Percentiles rank a stretch among this genome's conserved stretches.
phyloP scores from a whole-genome alignment of 92 coral and sea anemone genomes.

The Heteractis magnifica region DNA sequence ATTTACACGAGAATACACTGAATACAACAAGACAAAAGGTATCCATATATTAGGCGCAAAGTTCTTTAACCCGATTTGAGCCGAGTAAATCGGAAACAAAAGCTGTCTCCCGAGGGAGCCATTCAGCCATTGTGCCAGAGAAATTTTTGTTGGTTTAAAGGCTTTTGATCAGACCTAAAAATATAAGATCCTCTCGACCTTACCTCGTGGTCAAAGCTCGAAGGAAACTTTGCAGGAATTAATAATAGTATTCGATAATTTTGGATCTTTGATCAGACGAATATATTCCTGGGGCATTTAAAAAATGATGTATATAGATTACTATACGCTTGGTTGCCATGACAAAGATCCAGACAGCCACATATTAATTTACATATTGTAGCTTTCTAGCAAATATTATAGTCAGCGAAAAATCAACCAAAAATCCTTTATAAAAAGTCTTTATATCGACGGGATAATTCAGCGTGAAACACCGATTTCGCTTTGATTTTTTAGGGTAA shows the following conservation, averaged over 20 bases:
- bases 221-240: not conserved
- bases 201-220: not conserved
- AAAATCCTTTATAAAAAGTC: not conserved
- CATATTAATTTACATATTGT: constrained; percentile 20
- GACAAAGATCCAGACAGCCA: not conserved
- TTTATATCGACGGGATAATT: not conserved
- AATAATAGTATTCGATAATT: too few relatives aligned
- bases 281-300: not conserved
- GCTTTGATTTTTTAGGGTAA: not conserved
- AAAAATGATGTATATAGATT: not conserved
- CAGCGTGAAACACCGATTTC: not conserved
- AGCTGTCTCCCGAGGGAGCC: not conserved
- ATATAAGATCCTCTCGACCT: not conserved
- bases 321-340: constrained; percentile 25
- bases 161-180: not conserved
- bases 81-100: not conserved
- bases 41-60: not conserved
- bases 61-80: constrained; percentile 5
- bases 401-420: not conserved
- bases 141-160: constrained; percentile 1
- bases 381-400: not conserved
- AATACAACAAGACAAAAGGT: constrained; percentile 5
- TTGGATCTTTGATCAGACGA: not conserved
- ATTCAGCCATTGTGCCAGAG: not conserved
- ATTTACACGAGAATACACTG: not conserved